These are phyloP conservation scores for Romanogobio albipinnatus DNA, from an alignment of 2,113 vertebrate genomes.

Conservation along the genomic window DNA sequence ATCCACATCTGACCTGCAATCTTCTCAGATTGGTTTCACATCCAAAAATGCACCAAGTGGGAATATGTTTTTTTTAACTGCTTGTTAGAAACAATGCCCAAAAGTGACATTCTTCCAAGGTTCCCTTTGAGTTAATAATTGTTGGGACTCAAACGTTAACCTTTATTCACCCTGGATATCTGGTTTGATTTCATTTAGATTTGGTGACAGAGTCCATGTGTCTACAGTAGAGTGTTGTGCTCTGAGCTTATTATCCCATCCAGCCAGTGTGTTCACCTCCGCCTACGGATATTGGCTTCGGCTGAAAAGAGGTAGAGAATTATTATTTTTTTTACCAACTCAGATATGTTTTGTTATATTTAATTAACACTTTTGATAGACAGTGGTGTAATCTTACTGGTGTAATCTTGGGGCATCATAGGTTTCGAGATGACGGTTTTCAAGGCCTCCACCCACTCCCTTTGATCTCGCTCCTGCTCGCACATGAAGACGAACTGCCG, in stretches of 20 bases:
- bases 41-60: not conserved
- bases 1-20: not conserved
- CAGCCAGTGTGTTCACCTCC: conserved; percentile 54
- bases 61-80: not conserved
- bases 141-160: not conserved
- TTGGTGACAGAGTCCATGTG: not conserved
- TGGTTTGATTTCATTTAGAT: not conserved
- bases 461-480: conserved; percentile 83
- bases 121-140: not conserved
- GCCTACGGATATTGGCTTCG: conserved; percentile 69
- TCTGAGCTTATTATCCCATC: not conserved
- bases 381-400: conserved; percentile 66
- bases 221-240: not conserved
- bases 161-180: not conserved
- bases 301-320: conserved; percentile 58
- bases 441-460: conserved; percentile 85
- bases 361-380: not conserved
- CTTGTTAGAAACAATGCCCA: not conserved
- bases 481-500: conserved; percentile 88
- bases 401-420: conserved; percentile 77
- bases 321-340: not conserved
- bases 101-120: not conserved
- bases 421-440: conserved; percentile 76
- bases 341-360: not conserved
- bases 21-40: not conserved